These are phyloP conservation scores for Sinelater perroti DNA, from an alignment of 2,888 invertebrate genomes.

Conservation along the genomic window DNA sequence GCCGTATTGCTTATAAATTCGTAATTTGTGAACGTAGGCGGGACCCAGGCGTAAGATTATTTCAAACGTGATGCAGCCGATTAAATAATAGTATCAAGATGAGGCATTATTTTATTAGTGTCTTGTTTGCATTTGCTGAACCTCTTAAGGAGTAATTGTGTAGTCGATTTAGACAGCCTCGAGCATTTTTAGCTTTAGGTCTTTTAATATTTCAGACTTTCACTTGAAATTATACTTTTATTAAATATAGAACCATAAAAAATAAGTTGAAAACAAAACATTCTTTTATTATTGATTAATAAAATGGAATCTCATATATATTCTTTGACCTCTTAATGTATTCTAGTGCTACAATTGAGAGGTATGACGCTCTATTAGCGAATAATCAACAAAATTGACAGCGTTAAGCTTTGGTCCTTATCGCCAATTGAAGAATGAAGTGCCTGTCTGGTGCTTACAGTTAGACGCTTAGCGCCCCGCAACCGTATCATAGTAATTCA, in stretches of 20 bases:
- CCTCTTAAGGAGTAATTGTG: constrained; percentile 29
- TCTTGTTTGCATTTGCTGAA: constrained; percentile 34
- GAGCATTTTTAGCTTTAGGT: not conserved
- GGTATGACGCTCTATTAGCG: no score
- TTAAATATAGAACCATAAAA: no score
- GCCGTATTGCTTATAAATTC: constrained; percentile 24
- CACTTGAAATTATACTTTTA: no score
- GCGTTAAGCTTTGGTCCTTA: not conserved
- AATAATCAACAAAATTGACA: no score
- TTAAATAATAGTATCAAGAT: constrained; percentile 36
- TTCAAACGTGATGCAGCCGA: constrained; percentile 28
- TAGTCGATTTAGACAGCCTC: constrained; percentile 14
- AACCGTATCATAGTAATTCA: constrained; percentile 49
- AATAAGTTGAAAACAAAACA: no score
- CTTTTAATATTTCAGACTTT: no score
- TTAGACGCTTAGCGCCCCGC: constrained; percentile 35
- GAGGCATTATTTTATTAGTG: constrained; percentile 35
- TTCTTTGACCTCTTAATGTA: no score
- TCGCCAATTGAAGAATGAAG: constrained; percentile 12
- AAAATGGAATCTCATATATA: no score
- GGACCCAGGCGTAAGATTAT: constrained; percentile 30
- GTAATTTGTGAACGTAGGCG: constrained; percentile 29
- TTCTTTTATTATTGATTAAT: no score
- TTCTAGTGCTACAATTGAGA: no score
- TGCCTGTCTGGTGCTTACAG: constrained; percentile 21